These are phyloP conservation scores for Leptopilina myrica DNA, from an alignment of 2,888 invertebrate species.

Conservation along the genomic window DNA sequence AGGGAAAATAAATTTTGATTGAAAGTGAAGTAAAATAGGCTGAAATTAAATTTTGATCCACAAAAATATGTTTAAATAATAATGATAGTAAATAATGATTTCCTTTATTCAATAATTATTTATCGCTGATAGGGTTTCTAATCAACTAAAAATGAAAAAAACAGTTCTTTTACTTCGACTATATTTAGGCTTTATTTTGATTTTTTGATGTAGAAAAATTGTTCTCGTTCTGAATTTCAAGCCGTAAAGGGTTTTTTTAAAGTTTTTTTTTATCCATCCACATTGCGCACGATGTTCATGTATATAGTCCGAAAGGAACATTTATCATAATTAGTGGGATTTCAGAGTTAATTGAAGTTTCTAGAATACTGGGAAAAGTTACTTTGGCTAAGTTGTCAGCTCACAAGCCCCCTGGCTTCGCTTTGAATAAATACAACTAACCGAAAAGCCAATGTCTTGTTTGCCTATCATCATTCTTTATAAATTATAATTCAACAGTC, in stretches of 20 bases:
- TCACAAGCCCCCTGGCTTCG: constrained; percentile 13
- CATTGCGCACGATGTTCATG: neutral
- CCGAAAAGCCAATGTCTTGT: constrained; percentile 10
- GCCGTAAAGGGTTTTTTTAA: neutral
- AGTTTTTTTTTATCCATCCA: neutral
- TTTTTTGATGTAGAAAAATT: neutral
- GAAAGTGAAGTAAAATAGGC: too few species aligned
- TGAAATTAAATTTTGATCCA: too few species aligned
- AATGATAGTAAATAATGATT: too few species aligned
- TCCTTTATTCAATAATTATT: too few species aligned
- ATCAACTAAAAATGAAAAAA: too few species aligned
- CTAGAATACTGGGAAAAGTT: constrained; percentile 29
- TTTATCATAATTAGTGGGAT: constrained; percentile 39
- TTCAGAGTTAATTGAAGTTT: constrained; percentile 30
- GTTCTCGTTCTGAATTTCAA: neutral
- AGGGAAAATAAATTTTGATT: too few species aligned
- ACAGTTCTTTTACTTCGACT: too few species aligned
- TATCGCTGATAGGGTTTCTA: too few species aligned
- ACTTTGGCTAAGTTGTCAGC: constrained; percentile 32
- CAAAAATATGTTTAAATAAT: too few species aligned
- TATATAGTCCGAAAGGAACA: constrained; percentile 22
- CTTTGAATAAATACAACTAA: constrained; percentile 24
- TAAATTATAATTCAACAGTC: neutral
- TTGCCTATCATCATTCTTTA: neutral
- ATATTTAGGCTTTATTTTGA: too few species aligned